These are phyloP conservation scores for Gymnodraco acuticeps DNA, from an alignment of 2,797 vertebrate species.

Conservation along the genomic window DNA sequence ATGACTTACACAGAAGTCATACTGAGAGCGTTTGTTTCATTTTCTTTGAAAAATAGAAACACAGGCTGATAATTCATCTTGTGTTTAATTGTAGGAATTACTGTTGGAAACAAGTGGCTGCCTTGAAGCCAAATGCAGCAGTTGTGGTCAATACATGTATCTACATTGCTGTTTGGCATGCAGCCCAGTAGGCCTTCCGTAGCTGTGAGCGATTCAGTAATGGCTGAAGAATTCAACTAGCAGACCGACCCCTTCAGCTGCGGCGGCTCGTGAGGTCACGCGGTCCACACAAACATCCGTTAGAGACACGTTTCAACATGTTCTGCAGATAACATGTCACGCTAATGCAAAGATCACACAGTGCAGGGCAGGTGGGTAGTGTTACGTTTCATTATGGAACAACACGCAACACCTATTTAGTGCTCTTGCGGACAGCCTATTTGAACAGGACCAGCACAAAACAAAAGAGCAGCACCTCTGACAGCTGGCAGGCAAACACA, in stretches of 20 bases:
- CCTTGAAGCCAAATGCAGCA: conserved; percentile 3
- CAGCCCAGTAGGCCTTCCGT: background rate
- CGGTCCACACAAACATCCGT: conserved; percentile 46
- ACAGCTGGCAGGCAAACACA: conserved; percentile 60
- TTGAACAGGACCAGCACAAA: conserved; percentile 47
- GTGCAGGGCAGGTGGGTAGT: conserved; percentile 56
- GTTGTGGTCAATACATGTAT: conserved; percentile 17
- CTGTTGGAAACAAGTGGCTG: conserved; percentile 4
- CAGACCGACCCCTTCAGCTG: conserved; percentile 19
- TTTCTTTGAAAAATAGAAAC: conserved; percentile 16
- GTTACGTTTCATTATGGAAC: conserved; percentile 61
- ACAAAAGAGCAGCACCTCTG: conserved; percentile 65
- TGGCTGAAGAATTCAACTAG: conserved; percentile 11
- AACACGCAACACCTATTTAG: conserved; percentile 59
- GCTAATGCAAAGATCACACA: conserved; percentile 55
- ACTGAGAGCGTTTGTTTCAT: conserved; percentile 20
- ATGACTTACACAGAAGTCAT: conserved; percentile 42
- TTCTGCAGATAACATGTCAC: conserved; percentile 49
- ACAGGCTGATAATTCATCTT: conserved; percentile 18
- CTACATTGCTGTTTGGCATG: conserved; percentile 11
- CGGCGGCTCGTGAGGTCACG: conserved; percentile 14
- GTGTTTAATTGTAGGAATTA: background rate
- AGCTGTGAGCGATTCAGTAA: conserved; percentile 1
- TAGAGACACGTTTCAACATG: conserved; percentile 47
- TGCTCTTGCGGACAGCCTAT: conserved; percentile 67